Evolutionary conservation across 2,888 invertebrate genomes (phyloP), one percentile per base, ranked within the genome.

Genomic region (Scotopteryx bipunctaria): DNA sequence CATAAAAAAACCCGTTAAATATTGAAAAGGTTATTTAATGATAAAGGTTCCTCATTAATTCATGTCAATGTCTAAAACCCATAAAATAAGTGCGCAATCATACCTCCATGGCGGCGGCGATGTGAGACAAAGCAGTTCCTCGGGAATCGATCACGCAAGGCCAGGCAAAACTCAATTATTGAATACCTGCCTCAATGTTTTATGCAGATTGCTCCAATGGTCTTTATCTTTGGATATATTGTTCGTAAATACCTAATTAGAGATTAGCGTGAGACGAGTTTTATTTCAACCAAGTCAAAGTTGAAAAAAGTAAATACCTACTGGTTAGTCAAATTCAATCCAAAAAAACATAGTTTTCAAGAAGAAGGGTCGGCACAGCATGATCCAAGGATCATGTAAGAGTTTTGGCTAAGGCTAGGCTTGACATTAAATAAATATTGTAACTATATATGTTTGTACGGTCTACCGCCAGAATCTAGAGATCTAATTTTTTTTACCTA

Each of bases 91-190:
- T 38, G 38, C 31, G 70, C 71, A 76, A 75, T 72, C 69, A 67
- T 63, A 71, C 62, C 68, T 68, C 64, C 68, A 33, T 6, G n/a
- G n/a, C n/a, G n/a, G 21, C 13, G 2, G 60, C 61, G 63, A 64
- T 61, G 56, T 56, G 70, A 64, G 67, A 82, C 78, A 77, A 82
- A 78, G 77, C 67, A 66, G 73, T 76, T 76, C 73, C 72, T 70
- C 72, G 80, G 73, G 83, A 78, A 79, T 76, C 73, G 69, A 83
- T 79, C 83, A 83, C 81, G 83, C 83, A 66, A 86, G 81, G 78
- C 61, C 75, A 69, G 51, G 49, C 65, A 66, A 71, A 76, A 66
- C 68, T 73, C 70, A 80, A 78, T 80, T 76, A 81, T 70, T 73
- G 65, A 69, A 69, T 68, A 72, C 67, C 59, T 53, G 48, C 48